Evolutionary conservation across 2,113 vertebrate species (phyloP).

Genomic region (Psephotus haematonotus): DNA sequence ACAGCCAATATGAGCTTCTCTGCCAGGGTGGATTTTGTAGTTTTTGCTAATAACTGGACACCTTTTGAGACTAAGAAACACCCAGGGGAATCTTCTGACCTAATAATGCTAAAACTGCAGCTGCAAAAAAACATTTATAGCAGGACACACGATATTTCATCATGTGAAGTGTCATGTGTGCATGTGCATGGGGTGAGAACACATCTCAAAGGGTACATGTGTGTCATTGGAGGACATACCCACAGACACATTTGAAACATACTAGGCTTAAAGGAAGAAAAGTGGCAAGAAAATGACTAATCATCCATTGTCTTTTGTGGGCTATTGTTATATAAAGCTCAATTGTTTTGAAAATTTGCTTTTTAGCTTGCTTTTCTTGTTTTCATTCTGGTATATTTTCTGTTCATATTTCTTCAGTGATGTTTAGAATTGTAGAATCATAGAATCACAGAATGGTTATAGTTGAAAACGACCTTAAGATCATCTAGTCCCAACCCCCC

Average conservation of each 20-base stretch:
- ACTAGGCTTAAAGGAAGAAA: background rate
- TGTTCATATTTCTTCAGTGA: background rate
- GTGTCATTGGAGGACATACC: background rate
- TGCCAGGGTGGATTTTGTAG: accelerated
- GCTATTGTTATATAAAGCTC: background rate
- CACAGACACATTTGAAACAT: background rate
- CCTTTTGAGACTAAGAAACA: background rate
- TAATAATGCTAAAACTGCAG: background rate
- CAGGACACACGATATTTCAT: background rate
- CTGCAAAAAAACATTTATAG: background rate
- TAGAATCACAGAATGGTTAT: background rate
- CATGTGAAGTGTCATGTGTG: background rate
- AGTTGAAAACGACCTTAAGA: background rate
- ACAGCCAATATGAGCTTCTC: background rate
- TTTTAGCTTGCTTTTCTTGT: background rate
- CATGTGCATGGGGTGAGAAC: accelerated
- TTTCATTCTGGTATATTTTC: background rate
- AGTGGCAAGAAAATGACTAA: background rate
- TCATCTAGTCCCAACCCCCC: background rate
- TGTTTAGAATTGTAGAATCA: background rate
- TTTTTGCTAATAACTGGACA: background rate
- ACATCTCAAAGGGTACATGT: accelerated
- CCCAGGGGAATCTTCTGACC: background rate
- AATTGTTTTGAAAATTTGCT: background rate
- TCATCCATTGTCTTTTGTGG: background rate